Evolutionary conservation across 2,888 invertebrate genomes (phyloP).

Genomic region (Hirtodrosophila histrioides): DNA sequence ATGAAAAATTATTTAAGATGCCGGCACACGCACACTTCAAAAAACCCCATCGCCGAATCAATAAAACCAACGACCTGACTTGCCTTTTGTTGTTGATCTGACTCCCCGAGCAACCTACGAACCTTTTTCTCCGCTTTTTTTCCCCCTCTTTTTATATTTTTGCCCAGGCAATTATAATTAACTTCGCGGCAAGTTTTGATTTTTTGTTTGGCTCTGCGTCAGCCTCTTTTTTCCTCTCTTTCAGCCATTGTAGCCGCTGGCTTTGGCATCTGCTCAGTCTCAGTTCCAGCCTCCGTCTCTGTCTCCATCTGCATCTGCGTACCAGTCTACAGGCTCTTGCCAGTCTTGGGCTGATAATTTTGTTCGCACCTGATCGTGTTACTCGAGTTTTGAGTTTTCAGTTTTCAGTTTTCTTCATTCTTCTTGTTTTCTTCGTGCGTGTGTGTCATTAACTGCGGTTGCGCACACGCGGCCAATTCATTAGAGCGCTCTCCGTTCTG

Average conservation of each 20-base stretch:
- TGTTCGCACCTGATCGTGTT: constrained; percentile 80
- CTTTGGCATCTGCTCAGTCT: constrained; percentile 19
- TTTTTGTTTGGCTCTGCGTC: constrained; percentile 47
- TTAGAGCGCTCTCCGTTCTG: constrained; percentile 50
- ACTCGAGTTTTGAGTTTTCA: constrained; percentile 56
- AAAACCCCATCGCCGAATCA: constrained; percentile 66
- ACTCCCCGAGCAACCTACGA: constrained; percentile 22
- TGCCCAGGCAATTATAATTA: constrained; percentile 78
- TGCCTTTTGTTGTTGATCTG: constrained; percentile 30
- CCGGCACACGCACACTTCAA: constrained; percentile 73
- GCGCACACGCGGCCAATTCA: constrained; percentile 69
- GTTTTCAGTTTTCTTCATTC: constrained; percentile 16
- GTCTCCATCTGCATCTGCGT: constrained; percentile 14
- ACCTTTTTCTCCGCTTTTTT: constrained; percentile 19
- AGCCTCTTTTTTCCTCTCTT: constrained; percentile 23
- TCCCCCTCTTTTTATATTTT: constrained; percentile 44
- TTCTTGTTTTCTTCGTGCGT: constrained; percentile 49
- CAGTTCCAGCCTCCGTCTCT: constrained; percentile 4
- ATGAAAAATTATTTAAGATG: constrained; percentile 77
- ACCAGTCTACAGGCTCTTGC: constrained; percentile 21
- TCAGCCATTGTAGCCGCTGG: constrained; percentile 30
- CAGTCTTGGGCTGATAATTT: constrained; percentile 66
- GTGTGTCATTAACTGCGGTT: constrained; percentile 76
- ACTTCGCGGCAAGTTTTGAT: constrained; percentile 80
- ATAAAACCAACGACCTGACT: constrained; percentile 68